Percentiles rank a stretch among this genome's conserved stretches.
Evolutionary conservation across 2,797 vertebrate species (phyloP).

Genomic region (Lepilemur ruficaudatus): DNA sequence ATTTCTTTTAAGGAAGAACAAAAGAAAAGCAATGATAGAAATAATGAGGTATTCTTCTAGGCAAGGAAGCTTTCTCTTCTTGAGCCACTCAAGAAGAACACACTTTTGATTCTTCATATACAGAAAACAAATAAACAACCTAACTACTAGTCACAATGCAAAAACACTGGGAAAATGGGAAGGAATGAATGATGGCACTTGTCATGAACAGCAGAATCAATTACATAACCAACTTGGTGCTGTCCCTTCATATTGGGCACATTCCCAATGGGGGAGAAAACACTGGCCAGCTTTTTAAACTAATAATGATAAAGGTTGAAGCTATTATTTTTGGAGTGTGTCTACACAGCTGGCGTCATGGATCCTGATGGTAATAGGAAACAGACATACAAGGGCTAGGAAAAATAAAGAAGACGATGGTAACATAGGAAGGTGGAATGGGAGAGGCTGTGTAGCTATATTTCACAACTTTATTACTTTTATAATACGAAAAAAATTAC

Average conservation of each 20-base stretch:
- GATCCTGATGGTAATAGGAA: neutral
- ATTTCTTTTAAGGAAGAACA: neutral
- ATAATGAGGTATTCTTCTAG: neutral
- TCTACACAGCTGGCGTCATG: neutral
- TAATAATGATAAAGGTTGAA: neutral
- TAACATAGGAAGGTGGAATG: neutral
- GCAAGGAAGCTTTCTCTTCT: neutral
- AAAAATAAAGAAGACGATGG: neutral
- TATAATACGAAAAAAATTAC: neutral
- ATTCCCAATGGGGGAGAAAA: neutral
- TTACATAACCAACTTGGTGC: neutral
- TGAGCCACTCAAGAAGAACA: neutral
- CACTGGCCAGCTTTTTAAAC: neutral
- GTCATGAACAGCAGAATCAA: neutral
- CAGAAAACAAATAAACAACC: neutral
- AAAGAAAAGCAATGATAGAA: neutral
- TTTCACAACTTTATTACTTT: neutral
- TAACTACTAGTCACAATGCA: neutral
- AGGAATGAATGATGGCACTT: neutral
- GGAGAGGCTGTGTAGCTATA: fast-evolving
- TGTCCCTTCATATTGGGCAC: neutral
- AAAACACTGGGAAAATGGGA: neutral
- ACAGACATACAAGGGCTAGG: neutral
- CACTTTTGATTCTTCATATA: neutral
- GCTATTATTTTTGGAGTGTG: neutral